A percentile compares a stretch with the other conserved stretches of the same genome.
These are phyloP conservation scores for Melanerpes aurifrons DNA, from an alignment of 2,113 vertebrate genomes.

Conservation along the genomic window DNA sequence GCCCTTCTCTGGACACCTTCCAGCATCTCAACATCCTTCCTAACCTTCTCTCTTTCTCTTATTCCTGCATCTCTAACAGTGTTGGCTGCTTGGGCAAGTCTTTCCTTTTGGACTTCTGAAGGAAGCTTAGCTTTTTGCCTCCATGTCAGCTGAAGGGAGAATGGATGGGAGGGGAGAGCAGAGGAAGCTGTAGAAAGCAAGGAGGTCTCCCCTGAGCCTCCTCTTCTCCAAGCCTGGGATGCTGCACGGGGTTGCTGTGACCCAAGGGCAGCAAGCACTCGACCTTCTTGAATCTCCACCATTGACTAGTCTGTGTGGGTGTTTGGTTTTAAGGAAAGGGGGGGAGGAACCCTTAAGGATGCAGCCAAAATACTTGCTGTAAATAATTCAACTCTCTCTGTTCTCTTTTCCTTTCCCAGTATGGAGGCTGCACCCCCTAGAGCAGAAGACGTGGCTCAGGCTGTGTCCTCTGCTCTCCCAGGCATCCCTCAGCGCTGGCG, in stretches of 20 bases:
- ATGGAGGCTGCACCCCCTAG: fast-evolving
- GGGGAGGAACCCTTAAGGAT: neutral
- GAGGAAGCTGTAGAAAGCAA: no score
- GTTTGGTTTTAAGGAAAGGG: neutral
- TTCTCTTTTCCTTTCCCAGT: neutral
- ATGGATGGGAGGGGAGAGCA: neutral
- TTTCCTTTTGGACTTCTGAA: neutral
- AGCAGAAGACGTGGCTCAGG: neutral
- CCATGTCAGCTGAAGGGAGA: neutral
- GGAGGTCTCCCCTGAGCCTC: no score
- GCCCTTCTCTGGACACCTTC: no score
- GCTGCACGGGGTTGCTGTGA: no score
- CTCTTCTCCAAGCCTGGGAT: no score
- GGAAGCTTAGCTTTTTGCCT: neutral
- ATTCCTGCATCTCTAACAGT: neutral
- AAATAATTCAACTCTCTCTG: neutral
- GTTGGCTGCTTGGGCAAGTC: neutral
- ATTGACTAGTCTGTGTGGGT: neutral
- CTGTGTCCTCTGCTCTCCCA: neutral
- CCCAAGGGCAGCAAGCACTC: no score
- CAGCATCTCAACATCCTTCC: no score
- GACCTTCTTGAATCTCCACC: neutral
- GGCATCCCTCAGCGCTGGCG: neutral
- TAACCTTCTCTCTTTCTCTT: neutral
- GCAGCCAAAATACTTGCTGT: neutral